Evolutionary conservation across 2,113 vertebrate genomes (phyloP).

Genomic region (Aldabrachelys gigantea): DNA sequence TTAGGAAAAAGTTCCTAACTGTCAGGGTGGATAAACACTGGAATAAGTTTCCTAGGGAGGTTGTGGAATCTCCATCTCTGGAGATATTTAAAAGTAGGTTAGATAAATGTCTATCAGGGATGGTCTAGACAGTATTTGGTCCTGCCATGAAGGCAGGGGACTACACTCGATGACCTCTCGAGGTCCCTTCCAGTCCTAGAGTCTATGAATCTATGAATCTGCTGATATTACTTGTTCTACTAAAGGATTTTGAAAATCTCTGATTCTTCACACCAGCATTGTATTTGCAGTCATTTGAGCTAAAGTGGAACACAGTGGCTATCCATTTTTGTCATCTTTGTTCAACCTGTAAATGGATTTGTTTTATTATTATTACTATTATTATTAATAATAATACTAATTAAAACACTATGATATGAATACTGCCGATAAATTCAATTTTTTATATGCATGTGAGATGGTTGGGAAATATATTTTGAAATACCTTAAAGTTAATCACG

Average conservation of each 20-base stretch:
- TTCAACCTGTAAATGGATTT: neutral
- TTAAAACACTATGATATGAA: neutral
- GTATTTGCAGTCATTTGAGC: neutral
- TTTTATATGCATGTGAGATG: neutral
- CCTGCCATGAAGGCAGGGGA: too few relatives aligned
- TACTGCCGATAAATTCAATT: neutral
- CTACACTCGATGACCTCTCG: too few relatives aligned
- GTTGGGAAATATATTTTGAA: neutral
- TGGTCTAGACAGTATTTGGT: too few relatives aligned
- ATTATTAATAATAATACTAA: neutral
- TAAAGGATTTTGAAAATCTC: slow-evolving; percentile 5
- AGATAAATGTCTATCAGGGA: too few relatives aligned
- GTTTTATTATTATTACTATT: neutral
- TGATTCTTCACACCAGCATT: neutral
- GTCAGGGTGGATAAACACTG: too few relatives aligned
- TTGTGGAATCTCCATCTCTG: too few relatives aligned
- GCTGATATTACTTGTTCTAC: neutral
- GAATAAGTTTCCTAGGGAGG: too few relatives aligned
- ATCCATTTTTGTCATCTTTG: neutral
- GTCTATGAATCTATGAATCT: neutral
- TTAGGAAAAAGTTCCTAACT: too few relatives aligned
- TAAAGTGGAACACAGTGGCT: neutral
- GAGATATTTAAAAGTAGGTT: too few relatives aligned
- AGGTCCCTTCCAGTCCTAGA: too few relatives aligned
- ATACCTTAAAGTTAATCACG: neutral